phyloP scores from a whole-genome alignment of 2,113 vertebrate species.

The Petaurus breviceps region DNA sequence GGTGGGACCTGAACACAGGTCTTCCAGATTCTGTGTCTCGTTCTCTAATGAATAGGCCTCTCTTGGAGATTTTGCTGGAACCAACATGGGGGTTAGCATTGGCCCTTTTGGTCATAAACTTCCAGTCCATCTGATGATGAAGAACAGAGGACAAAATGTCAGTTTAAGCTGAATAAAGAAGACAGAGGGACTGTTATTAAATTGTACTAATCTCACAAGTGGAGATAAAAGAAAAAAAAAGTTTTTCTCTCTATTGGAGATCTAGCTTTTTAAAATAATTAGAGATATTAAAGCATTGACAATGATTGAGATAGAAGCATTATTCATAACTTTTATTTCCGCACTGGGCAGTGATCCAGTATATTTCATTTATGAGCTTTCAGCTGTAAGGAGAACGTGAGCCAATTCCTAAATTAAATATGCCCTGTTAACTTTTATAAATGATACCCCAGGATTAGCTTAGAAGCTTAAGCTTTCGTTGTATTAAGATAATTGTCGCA shows the following conservation, averaged over 20 bases:
- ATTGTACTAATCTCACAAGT: slow-evolving; percentile 82
- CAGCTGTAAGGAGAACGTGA: slow-evolving; percentile 91
- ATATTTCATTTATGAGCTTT: slow-evolving; percentile 98
- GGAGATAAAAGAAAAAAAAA: slow-evolving; percentile 83
- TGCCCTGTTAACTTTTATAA: slow-evolving; percentile 94
- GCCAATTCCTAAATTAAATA: slow-evolving; percentile 99
- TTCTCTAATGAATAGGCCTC: not conserved
- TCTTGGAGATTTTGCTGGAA: not conserved
- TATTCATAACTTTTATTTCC: slow-evolving; percentile 99
- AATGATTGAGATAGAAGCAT: slow-evolving; percentile 96
- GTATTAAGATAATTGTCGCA: slow-evolving; percentile 83
- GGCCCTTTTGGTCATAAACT: slow-evolving; percentile 41
- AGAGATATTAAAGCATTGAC: slow-evolving; percentile 94
- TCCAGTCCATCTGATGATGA: slow-evolving; percentile 47
- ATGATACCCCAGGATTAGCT: slow-evolving; percentile 88
- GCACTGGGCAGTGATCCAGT: slow-evolving; percentile 94
- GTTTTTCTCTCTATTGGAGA: slow-evolving; percentile 85
- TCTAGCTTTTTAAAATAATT: slow-evolving; percentile 92
- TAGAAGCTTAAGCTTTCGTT: slow-evolving; percentile 83
- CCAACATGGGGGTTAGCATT: not conserved
- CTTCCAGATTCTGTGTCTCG: not conserved
- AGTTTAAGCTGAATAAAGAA: slow-evolving; percentile 66
- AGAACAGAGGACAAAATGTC: slow-evolving; percentile 62
- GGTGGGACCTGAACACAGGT: not conserved
- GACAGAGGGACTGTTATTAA: slow-evolving; percentile 80